These are phyloP conservation scores for Folsomia manolachei DNA, from an alignment of 2,888 invertebrate species.

Conservation along the genomic window DNA sequence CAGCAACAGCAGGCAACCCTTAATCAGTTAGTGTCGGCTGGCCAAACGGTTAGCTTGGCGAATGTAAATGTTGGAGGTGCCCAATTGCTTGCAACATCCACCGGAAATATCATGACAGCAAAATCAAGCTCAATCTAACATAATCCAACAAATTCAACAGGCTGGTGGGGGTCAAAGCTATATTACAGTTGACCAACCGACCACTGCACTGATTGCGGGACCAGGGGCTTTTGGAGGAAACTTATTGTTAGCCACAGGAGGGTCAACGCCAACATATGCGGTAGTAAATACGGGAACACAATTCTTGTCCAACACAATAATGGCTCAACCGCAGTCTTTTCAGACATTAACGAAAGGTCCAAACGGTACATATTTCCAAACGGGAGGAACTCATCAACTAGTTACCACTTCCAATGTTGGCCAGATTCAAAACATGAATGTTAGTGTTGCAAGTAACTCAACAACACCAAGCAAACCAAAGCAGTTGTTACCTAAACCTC, in stretches of 20 bases:
- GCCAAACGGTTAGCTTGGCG: constrained; percentile 41
- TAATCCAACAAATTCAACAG: constrained; percentile 45
- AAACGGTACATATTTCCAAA: constrained; percentile 46
- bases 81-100: constrained; percentile 32
- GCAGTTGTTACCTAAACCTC: constrained; percentile 50
- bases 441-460: constrained; percentile 30
- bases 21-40: constrained; percentile 36
- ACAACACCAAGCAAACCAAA: constrained; percentile 38
- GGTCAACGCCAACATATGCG: constrained; percentile 45
- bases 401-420: constrained; percentile 41
- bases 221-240: constrained; percentile 38
- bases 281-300: constrained; percentile 43
- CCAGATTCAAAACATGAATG: constrained; percentile 33
- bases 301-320: constrained; percentile 45
- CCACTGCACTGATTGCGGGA: constrained; percentile 33
- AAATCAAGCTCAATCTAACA: constrained; percentile 33
- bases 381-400: constrained; percentile 39
- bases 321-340: constrained; percentile 46
- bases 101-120: constrained; percentile 21
- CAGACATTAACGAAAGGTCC: constrained; percentile 48
- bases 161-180: constrained; percentile 42
- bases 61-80: constrained; percentile 39
- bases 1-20: constrained; percentile 7
- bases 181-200: constrained; percentile 48
- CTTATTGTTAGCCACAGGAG: constrained; percentile 47